Evolutionary conservation across 1,140 invertebrate species (phyloP).

Genomic region (Trichomalopsis sarcophagae): DNA sequence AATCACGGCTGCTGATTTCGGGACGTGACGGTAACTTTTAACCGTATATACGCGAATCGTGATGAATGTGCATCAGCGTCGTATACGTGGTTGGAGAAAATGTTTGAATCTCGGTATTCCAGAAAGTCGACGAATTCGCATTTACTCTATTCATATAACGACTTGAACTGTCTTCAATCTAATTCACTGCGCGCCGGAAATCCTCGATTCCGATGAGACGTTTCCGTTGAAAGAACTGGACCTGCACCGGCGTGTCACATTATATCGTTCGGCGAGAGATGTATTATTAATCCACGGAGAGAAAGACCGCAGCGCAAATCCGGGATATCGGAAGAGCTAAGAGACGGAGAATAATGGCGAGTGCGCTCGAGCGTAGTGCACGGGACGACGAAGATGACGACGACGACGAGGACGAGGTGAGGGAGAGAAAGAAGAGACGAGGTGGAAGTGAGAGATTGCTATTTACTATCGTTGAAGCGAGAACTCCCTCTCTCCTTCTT

Average conservation of each 20-base stretch:
- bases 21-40: neutral
- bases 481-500: slow-evolving; percentile 51
- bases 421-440: slow-evolving; percentile 13
- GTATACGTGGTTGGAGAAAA: no score
- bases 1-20: neutral
- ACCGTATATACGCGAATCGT: no score
- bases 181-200: no score
- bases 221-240: no score
- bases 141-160: no score
- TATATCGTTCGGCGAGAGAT: neutral
- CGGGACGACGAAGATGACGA: neutral
- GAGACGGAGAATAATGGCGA: slow-evolving; percentile 32
- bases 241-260: no score
- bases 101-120: no score
- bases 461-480: slow-evolving; percentile 61
- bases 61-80: no score
- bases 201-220: no score
- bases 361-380: slow-evolving; percentile 13
- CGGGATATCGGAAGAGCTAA: slow-evolving; percentile 30
- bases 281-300: neutral
- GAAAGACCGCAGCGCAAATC: neutral
- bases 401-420: neutral
- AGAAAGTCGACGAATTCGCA: no score
- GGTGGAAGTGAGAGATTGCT: slow-evolving; percentile 51
- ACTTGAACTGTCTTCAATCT: no score